A percentile compares a stretch with the other conserved stretches of the same genome.
These are phyloP conservation scores for Tenthredo notha DNA, from an alignment of 2,888 invertebrate genomes.

Conservation along the genomic window DNA sequence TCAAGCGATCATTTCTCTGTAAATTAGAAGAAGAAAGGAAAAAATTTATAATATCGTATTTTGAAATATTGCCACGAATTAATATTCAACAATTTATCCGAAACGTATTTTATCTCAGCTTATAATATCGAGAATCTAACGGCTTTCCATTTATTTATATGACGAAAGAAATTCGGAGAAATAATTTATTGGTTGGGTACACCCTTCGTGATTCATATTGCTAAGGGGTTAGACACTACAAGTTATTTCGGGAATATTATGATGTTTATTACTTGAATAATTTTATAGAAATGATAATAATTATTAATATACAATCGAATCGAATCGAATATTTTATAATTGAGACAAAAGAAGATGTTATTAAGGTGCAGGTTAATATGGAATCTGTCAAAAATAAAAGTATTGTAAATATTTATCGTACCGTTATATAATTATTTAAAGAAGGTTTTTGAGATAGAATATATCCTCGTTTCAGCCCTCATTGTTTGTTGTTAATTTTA, in stretches of 20 bases:
- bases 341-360: not conserved
- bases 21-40: not conserved
- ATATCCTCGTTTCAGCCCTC: constrained; percentile 10
- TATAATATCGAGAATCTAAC: not conserved
- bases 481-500: not conserved
- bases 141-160: not conserved
- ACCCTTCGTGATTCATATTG: not conserved
- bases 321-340: not conserved
- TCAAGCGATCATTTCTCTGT: not conserved
- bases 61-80: not conserved
- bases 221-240: not conserved
- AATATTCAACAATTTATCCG: not conserved
- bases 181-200: not conserved
- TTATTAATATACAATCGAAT: not conserved
- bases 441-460: not conserved
- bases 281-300: not conserved
- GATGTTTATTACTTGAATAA: not conserved
- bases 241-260: not conserved
- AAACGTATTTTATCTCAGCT: not conserved
- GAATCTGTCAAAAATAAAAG: constrained; percentile 26
- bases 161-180: not conserved
- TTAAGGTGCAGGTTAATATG: not conserved
- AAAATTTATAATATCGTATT: not conserved
- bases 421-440: constrained; percentile 20
- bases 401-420: not conserved